Conservation (phyloP, 2,888 invertebrate genomes). For the Chrysina gloriosa region DNA sequence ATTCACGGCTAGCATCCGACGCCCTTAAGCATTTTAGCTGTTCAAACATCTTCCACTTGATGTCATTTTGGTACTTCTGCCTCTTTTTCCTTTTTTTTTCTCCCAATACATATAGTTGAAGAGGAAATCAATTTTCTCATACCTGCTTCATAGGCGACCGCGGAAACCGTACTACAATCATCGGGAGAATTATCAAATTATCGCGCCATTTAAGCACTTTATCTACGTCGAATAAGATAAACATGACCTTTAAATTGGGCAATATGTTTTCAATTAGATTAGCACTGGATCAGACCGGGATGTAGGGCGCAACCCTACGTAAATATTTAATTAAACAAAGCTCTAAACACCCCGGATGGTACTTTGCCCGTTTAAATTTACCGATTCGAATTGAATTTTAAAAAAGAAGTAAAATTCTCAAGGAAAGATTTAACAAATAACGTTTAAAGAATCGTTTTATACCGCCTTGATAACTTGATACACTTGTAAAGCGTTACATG, state of each 20-base stretch:
- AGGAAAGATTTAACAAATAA: too few species aligned
- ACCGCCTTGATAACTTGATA: too few species aligned
- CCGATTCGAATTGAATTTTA: too few species aligned
- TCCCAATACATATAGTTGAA: slow-evolving; percentile 16
- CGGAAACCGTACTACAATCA: neutral
- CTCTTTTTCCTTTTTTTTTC: neutral
- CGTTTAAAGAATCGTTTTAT: too few species aligned
- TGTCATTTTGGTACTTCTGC: slow-evolving; percentile 28
- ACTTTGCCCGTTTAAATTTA: too few species aligned
- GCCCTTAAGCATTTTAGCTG: slow-evolving; percentile 31
- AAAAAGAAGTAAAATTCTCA: too few species aligned
- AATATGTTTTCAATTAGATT: slow-evolving; percentile 5
- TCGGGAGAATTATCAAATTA: slow-evolving; percentile 21
- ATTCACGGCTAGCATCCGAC: neutral
- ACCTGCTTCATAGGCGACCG: neutral
- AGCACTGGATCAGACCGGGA: neutral
- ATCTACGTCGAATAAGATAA: slow-evolving; percentile 18
- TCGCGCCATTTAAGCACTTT: slow-evolving; percentile 17
- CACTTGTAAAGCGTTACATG: too few species aligned
- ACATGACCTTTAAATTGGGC: slow-evolving; percentile 21
- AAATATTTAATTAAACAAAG: slow-evolving; percentile 12
- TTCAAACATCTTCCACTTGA: slow-evolving; percentile 33
- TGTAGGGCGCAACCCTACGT: neutral
- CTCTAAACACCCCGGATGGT: too few species aligned
- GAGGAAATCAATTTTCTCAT: slow-evolving; percentile 25